phyloP scores from a whole-genome alignment of 1,140 invertebrate species.

The Liolophura sinensis region DNA sequence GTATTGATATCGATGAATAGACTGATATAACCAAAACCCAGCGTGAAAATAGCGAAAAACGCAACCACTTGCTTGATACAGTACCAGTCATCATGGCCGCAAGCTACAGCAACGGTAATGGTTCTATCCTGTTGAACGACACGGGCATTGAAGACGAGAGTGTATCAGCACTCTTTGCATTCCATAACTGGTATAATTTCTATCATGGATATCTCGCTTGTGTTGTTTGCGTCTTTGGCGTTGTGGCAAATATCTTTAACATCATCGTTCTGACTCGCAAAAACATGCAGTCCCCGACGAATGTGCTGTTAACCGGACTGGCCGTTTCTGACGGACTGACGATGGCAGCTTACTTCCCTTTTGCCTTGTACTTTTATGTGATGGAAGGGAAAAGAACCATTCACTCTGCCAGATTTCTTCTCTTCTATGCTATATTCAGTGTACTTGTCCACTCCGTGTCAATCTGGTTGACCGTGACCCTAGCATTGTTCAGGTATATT shows the following conservation, averaged over 20 bases:
- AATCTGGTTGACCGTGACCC: conserved; percentile 88
- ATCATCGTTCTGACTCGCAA: conserved; percentile 86
- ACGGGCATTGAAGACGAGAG: too few relatives aligned
- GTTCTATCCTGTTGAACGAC: too few relatives aligned
- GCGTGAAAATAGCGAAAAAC: too few relatives aligned
- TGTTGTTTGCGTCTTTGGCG: conserved; percentile 83
- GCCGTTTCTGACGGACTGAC: conserved; percentile 85
- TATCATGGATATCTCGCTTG: conserved; percentile 74
- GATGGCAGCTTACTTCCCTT: conserved; percentile 65
- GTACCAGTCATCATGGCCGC: too few relatives aligned
- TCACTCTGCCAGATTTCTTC: conserved; percentile 38
- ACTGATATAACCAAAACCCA: too few relatives aligned
- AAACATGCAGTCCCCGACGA: conserved; percentile 80
- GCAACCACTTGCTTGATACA: too few relatives aligned
- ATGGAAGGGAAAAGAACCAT: conserved; percentile 33
- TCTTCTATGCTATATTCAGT: conserved; percentile 67
- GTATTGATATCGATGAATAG: too few relatives aligned
- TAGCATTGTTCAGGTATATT: conserved; percentile 82
- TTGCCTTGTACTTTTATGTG: conserved; percentile 47
- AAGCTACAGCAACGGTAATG: too few relatives aligned
- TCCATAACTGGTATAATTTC: conserved; percentile 46
- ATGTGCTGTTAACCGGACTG: conserved; percentile 80
- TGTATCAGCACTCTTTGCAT: too few relatives aligned
- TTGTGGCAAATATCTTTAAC: conserved; percentile 85
- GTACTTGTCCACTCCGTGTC: conserved; percentile 89